Evolutionary conservation across 2,797 vertebrate genomes (phyloP).

Genomic region (Cossypha niveicapilla): DNA sequence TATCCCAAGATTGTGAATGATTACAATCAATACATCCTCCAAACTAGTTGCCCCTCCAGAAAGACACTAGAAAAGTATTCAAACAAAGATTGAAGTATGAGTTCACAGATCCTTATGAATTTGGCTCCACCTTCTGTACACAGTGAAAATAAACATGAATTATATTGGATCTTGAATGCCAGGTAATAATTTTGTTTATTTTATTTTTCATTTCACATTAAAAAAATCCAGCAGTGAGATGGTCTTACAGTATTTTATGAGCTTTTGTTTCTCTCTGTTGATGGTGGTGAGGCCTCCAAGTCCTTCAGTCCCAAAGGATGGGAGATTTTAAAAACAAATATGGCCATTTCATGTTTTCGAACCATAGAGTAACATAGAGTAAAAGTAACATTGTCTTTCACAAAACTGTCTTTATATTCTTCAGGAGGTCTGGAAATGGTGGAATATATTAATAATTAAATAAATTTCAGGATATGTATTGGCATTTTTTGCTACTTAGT

Average conservation of each 20-base stretch:
- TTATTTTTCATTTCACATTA: neutral
- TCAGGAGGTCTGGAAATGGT: neutral
- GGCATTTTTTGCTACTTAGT: neutral
- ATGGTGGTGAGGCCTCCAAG: neutral
- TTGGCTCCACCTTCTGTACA: slow-evolving; percentile 78
- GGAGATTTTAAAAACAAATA: neutral
- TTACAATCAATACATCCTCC: neutral
- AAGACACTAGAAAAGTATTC: neutral
- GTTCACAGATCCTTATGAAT: slow-evolving; percentile 67
- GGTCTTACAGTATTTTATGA: neutral
- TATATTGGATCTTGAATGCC: neutral
- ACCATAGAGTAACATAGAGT: neutral
- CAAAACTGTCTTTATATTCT: neutral
- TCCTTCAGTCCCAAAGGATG: neutral
- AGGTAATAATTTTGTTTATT: neutral
- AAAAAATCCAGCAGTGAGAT: neutral
- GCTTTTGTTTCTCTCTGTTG: neutral
- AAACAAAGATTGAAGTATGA: neutral
- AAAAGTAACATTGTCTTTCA: neutral
- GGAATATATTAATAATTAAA: neutral
- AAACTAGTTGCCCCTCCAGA: neutral
- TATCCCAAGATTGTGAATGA: neutral
- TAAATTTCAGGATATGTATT: neutral
- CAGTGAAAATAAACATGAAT: slow-evolving; percentile 63
- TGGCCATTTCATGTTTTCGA: neutral